Base-by-base conservation (phyloP, 1,140 invertebrate genomes). In the Drosophila watanabei region DNA sequence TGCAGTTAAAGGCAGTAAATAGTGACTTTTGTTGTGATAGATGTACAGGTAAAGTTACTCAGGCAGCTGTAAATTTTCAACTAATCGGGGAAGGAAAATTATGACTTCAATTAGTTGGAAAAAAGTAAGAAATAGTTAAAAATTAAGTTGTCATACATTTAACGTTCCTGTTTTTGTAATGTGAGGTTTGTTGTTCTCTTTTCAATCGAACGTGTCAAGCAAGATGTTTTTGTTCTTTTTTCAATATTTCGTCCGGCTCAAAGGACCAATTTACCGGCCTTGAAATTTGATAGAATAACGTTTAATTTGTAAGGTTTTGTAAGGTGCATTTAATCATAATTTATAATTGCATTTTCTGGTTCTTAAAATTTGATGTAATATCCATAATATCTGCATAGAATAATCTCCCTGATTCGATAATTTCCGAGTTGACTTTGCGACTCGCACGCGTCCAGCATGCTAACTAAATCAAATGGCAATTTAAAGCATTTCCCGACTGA, bases 401-500 rank as follows among this genome's bases (percentile, higher is more conserved):
- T 16, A 68, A 24, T 35, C n/a, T 33, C 32, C 45, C 45, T 66
- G 11, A 64, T 48, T 37, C 7, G 59, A 64, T 68, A 20, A 68
- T 64, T 48, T 68, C n/a, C 59, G 13, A 37, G 59, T 64, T 37
- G 32, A 37, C 39, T 71, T 37, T 49, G 14, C 35, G 18, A 28
- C 35, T 66, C n/a, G 37, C 30, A 69, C 18, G 37, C 57, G 57
- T 18, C 63, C 63, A 30, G 52, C 59, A 66, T 64, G 64, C 24
- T 32, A 68, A 68, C 64, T 14, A 30, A 61, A 61, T 73, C 68
- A 58, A 75, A 75, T 43, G 16, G 45, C 56, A 73, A 73, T 52
- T 73, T 52, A 61, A 51, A 20, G 35, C 56, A 41, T 60, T 60
- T 73, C 33, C 37, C 35, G 18, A 43, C 16, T 32, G 30, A 43